Evolutionary conservation across 1,140 invertebrate species (phyloP), one percentile per base, ranked within the genome.

Genomic region (Amphibalanus amphitrite): DNA sequence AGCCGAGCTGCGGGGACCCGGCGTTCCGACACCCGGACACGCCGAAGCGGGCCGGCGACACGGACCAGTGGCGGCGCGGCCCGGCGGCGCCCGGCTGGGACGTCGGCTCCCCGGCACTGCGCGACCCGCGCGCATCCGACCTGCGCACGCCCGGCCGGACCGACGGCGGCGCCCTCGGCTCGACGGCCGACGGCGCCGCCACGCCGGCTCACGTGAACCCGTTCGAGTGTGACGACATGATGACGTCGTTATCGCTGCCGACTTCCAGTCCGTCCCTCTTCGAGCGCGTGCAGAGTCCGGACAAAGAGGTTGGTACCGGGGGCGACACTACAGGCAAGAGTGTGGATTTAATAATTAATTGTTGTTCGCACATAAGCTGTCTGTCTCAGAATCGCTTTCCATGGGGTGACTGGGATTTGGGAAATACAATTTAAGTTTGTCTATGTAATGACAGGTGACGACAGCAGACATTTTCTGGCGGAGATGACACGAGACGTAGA

Each of bases 211-310:
- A 38, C 33, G 33, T 38, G 4, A 59, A 59, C 47, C 47, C 47
- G 47, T 59, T 59, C 47, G 47, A 59, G 47, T 59, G 47, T 59
- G 47, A 59, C 47, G 47, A 59, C 47, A 59, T 59, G 47, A 59
- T 59, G 47, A 59, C 47, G 47, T 59, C 47, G 23, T 20, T 59
- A 1, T 59, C 47, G 17, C 47, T 59, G 47, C 47, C 47, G 10
- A 23, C 47, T 20, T 59, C 47, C 47, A 59, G 47, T 20, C 47
- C 47, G 47, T 59, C 47, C 1, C 47, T 59, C 13, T 59, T 59
- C 47, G 1, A 13, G 47, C 47, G 20, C 20, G 47, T 59, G 47
- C 47, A 59, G 6, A 59, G 47, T 23, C 47, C 47, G 13, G 23
- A 59, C 17, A 59, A 59, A 20, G 47, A 59, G 47, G 47, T 59